Base-by-base conservation (phyloP, 2,888 invertebrate genomes). In the Caenorhabditis becei region DNA sequence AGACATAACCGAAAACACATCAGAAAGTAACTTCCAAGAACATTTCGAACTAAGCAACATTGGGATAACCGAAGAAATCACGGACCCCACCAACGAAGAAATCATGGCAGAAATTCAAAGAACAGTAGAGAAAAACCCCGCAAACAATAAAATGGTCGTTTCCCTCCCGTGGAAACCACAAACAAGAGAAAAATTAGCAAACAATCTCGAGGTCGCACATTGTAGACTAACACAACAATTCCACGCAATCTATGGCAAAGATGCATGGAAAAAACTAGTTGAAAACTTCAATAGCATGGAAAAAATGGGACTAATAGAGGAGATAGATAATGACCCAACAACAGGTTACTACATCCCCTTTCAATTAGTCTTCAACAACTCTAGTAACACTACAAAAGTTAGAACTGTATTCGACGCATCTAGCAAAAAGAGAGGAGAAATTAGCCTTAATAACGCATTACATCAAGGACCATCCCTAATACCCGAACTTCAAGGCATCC, bases 381-480 rank as follows among this genome's bases (percentile, higher is more conserved):
- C 18, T 28, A 62, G 62, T 24, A 62, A 47, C 28, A 62, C 62
- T 5, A 62, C 62, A 18, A 47, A 47, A 28, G 10, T 47, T 0
- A 14, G 62, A 24, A 49, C 28, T 5, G 62, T 62, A 1, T 62
- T 47, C 24, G 47, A 62, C 24, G 62, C 62, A 4, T 62, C 62
- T 10, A 62, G 62, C 18, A 47, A 47, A 47, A 62, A 10, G 14
- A 16, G 10, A 47, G 47, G 47, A 62, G 62, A 62, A 49, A 62
- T 47, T 11, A 66, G 65, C 23, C 37, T 66, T 0, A 66, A 66
- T 14, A 26, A 66, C 23, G 35, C 53, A 4, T 11, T 66, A 0
- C 41, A 66, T 18, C 51, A 51, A 66, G 65, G 65, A 16, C 65
- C 65, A 11, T 53, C 65, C 0, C 8, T 66, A 14, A 18, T 66